These are phyloP conservation scores for Leptinotarsa rubiginosa DNA, from an alignment of 2,888 invertebrate species.

Conservation along the genomic window DNA sequence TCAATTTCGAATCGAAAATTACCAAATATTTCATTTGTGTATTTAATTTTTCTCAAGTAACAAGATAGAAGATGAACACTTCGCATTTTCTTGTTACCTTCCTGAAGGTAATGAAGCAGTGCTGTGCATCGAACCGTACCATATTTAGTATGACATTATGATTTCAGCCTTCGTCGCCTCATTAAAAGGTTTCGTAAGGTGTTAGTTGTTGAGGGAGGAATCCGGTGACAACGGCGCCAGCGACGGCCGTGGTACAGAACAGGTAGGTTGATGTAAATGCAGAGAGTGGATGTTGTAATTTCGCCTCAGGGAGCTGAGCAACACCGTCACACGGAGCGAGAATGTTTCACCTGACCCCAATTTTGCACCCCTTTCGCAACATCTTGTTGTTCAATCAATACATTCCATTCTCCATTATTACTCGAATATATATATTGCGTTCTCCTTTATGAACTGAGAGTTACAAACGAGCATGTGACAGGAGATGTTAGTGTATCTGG, in stretches of 20 bases:
- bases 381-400: conserved; percentile 52
- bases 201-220: conserved; percentile 47
- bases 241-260: conserved; percentile 22
- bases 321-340: conserved; percentile 49
- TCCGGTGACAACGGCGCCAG: conserved; percentile 46
- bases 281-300: conserved; percentile 44
- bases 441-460: conserved; percentile 16
- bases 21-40: no score
- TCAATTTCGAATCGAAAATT: no score
- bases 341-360: conserved; percentile 49
- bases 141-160: conserved; percentile 30
- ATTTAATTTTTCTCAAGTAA: no score
- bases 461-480: background rate
- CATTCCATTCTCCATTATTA: conserved; percentile 50
- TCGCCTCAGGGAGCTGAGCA: conserved; percentile 43
- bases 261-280: conserved; percentile 38
- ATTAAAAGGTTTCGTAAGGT: conserved; percentile 46
- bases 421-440: conserved; percentile 21
- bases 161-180: conserved; percentile 40
- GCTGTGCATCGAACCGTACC: conserved; percentile 11
- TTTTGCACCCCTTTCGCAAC: conserved; percentile 42
- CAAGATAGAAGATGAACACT: no score
- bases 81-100: background rate
- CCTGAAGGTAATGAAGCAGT: background rate
- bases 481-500: background rate